Percentiles rank a stretch among this genome's conserved stretches.
phyloP scores from a whole-genome alignment of 2,888 invertebrate genomes.

The Caradrina clavipalpis region DNA sequence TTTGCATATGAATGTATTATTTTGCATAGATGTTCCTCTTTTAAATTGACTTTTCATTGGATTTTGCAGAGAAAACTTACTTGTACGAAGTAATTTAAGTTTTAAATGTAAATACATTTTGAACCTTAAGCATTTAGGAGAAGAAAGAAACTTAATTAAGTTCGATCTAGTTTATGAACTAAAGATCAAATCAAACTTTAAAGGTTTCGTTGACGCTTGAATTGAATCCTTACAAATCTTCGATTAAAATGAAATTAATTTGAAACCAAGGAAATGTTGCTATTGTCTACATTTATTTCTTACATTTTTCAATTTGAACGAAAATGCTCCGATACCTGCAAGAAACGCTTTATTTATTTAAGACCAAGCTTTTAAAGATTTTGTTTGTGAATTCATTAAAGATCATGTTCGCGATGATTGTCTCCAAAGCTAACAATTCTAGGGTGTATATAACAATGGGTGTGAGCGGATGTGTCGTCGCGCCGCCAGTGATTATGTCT shows the following conservation, averaged over 20 bases:
- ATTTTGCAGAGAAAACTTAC: slow-evolving; percentile 32
- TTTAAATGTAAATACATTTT: neutral
- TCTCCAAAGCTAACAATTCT: slow-evolving; percentile 63
- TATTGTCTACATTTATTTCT: slow-evolving; percentile 40
- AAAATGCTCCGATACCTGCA: slow-evolving; percentile 65
- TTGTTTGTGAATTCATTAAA: slow-evolving; percentile 45
- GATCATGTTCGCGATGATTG: slow-evolving; percentile 63
- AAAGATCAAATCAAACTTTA: slow-evolving; percentile 51
- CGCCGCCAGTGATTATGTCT: slow-evolving; percentile 88
- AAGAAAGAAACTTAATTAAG: slow-evolving; percentile 21
- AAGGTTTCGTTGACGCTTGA: slow-evolving; percentile 62
- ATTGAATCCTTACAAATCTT: slow-evolving; percentile 68
- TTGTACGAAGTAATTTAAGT: slow-evolving; percentile 17
- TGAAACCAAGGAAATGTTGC: slow-evolving; percentile 66
- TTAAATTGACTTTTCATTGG: slow-evolving; percentile 55
- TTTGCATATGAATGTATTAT: slow-evolving; percentile 60
- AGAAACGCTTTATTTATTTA: slow-evolving; percentile 50
- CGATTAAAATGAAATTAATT: slow-evolving; percentile 67
- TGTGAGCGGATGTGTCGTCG: slow-evolving; percentile 74
- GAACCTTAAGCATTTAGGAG: neutral
- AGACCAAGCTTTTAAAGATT: slow-evolving; percentile 33
- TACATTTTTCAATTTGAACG: slow-evolving; percentile 34
- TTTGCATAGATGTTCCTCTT: slow-evolving; percentile 59
- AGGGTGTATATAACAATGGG: slow-evolving; percentile 72
- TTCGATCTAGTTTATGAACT: slow-evolving; percentile 28